Evolutionary conservation across 2,113 vertebrate genomes (phyloP), one percentile per base, ranked within the genome.

Genomic region (Diphyllodes magnificus): DNA sequence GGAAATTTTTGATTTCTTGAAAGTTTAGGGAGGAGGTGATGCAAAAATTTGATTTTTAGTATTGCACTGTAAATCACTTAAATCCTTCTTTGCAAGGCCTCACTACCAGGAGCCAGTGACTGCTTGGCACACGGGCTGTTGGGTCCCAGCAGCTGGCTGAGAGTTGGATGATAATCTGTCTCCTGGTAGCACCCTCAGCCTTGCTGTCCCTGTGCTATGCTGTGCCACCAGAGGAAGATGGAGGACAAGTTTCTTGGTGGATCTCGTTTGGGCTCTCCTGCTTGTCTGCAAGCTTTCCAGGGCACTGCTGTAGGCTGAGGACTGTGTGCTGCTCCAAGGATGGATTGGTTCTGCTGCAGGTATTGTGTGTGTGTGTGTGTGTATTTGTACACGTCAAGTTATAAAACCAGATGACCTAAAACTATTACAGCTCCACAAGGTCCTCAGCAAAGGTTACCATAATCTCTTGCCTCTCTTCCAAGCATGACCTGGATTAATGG

Each of bases 301-400:
- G 15, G 7, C 2, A 0, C 61, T 86, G n/a, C 61, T 70, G 9
- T 31, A 50, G 2, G 4, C 45, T 24, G 40, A 72, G 45, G 24
- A 19, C 23, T 61, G 33, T 5, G 1, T 19, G 23, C 51, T 90
- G n/a, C 59, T 28, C 44, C 24, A 23, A 35, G 63, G 27, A 47
- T 13, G 31, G 33, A 39, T 2, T 11, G 11, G 18, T 22, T 80
- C 66, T 80, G 37, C 45, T 75, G 30, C 37, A 56, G 40, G 20
- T 80, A 22, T 15, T 50, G 12, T 7, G 9, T 39, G 10, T 61
- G 15, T 39, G 10, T 61, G 15, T 15, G 10, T 61, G 15, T 10
- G 13, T 15, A n/a, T 47, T 47, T 77, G 42, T 45, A 31, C 4
- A 1, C 0, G 1, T 21, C 11, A 31, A 37, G 11, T 39, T 47